Percentiles rank a stretch among this genome's conserved stretches.
Conservation (phyloP, 2,113 vertebrate species). For the Myiopsitta monachus region DNA sequence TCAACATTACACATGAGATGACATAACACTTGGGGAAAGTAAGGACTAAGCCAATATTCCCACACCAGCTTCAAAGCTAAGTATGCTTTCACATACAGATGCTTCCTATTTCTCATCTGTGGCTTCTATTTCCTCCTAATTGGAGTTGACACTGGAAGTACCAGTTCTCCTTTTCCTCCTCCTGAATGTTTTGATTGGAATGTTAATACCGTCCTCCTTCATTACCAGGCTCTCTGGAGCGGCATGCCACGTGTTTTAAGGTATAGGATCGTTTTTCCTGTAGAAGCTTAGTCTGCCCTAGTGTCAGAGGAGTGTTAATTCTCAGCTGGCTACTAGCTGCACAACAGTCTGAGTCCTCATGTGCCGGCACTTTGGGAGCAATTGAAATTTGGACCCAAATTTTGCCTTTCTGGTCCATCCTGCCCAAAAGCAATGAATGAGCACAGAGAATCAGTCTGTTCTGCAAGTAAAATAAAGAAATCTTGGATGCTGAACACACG, state of each 20-base stretch:
- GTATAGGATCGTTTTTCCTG: background rate
- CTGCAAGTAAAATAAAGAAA: background rate
- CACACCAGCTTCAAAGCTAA: slow-evolving; percentile 68
- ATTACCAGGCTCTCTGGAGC: background rate
- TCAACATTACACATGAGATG: slow-evolving; percentile 66
- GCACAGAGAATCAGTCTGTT: background rate
- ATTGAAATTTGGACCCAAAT: background rate
- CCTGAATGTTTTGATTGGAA: slow-evolving; percentile 70
- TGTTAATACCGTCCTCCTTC: slow-evolving; percentile 44
- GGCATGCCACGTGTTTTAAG: background rate
- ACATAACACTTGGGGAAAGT: slow-evolving; percentile 68
- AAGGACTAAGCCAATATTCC: slow-evolving; percentile 69
- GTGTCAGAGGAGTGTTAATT: background rate
- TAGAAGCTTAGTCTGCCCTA: background rate
- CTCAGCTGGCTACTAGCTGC: background rate
- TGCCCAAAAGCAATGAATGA: background rate
- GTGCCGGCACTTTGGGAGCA: background rate
- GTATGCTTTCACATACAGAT: slow-evolving; percentile 55
- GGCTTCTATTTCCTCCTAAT: slow-evolving; percentile 60
- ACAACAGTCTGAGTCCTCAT: background rate
- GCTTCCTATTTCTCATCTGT: slow-evolving; percentile 64
- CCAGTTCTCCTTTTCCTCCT: slow-evolving; percentile 55
- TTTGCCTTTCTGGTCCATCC: background rate
- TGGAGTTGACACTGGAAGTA: slow-evolving; percentile 64
- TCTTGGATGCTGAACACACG: background rate